Evolutionary conservation across 2,888 invertebrate genomes (phyloP).

Genomic region (Gryllus longicercus): DNA sequence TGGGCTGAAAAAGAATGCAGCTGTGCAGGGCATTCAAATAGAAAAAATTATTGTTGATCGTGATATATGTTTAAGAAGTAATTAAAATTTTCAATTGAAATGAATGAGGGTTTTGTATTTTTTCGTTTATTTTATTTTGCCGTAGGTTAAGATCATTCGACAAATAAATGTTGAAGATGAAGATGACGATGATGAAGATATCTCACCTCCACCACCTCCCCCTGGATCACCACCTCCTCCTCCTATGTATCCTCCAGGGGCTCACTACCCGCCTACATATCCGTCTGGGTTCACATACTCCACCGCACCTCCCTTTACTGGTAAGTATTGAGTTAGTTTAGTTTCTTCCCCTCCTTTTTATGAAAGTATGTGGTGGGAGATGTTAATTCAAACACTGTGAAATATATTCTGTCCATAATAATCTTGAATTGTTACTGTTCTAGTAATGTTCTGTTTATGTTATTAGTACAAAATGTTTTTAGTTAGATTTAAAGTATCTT

Average conservation of each 20-base stretch:
- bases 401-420: too few relatives aligned
- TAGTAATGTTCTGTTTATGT: too few relatives aligned
- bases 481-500: too few relatives aligned
- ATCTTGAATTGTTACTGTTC: too few relatives aligned
- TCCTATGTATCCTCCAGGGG: constrained; percentile 50
- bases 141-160: constrained; percentile 51
- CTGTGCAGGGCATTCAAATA: too few relatives aligned
- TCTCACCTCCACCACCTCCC: constrained; percentile 57
- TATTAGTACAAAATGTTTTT: too few relatives aligned
- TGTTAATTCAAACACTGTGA: too few relatives aligned
- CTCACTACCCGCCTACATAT: constrained; percentile 27
- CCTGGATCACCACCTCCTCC: constrained; percentile 58
- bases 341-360: too few relatives aligned
- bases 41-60: neutral
- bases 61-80: neutral
- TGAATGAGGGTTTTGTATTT: neutral
- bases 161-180: constrained; percentile 41
- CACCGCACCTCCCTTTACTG: constrained; percentile 26
- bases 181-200: constrained; percentile 53
- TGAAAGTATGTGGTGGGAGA: too few relatives aligned
- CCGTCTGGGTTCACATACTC: constrained; percentile 23
- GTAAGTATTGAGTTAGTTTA: constrained; percentile 5
- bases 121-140: constrained; percentile 24
- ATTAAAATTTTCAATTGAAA: neutral
- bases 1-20: too few relatives aligned